phyloP scores from a whole-genome alignment of 2,113 vertebrate species.

The Vireo altiloquus region DNA sequence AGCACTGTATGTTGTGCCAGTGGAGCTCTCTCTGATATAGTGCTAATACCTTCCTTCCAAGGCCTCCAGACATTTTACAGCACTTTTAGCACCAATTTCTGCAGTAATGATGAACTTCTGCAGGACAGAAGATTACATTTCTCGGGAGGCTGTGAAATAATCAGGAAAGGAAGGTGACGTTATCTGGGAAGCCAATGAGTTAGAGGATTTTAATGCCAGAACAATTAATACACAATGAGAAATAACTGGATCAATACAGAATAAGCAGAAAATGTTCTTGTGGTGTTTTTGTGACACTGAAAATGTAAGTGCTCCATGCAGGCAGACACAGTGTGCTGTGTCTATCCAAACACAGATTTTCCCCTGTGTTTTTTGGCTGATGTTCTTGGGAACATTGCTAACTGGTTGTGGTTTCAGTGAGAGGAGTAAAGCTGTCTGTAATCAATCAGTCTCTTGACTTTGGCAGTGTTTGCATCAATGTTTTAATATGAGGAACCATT shows the following conservation, averaged over 20 bases:
- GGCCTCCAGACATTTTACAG: background rate
- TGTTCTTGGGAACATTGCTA: background rate
- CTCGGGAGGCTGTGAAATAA: background rate
- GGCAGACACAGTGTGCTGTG: background rate
- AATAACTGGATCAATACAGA: background rate
- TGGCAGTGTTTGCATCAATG: background rate
- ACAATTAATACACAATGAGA: background rate
- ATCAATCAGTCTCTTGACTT: background rate
- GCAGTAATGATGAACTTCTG: slow-evolving; percentile 13
- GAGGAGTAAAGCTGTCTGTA: background rate
- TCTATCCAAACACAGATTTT: background rate
- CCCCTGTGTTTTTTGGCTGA: background rate
- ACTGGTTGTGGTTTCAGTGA: background rate
- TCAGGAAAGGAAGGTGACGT: background rate
- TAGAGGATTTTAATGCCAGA: background rate
- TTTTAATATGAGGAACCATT: background rate
- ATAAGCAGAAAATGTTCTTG: background rate
- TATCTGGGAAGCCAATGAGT: background rate
- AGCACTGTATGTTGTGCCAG: background rate
- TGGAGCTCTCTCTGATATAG: background rate
- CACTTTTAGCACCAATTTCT: slow-evolving; percentile 17
- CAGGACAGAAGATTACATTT: slow-evolving; percentile 19
- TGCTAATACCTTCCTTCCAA: background rate
- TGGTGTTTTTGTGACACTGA: background rate
- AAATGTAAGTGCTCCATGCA: background rate